A percentile compares a stretch with the other conserved stretches of the same genome.
phyloP scores from a whole-genome alignment of 2,113 vertebrate genomes.

The Stomatorhinus ivindoensis region DNA sequence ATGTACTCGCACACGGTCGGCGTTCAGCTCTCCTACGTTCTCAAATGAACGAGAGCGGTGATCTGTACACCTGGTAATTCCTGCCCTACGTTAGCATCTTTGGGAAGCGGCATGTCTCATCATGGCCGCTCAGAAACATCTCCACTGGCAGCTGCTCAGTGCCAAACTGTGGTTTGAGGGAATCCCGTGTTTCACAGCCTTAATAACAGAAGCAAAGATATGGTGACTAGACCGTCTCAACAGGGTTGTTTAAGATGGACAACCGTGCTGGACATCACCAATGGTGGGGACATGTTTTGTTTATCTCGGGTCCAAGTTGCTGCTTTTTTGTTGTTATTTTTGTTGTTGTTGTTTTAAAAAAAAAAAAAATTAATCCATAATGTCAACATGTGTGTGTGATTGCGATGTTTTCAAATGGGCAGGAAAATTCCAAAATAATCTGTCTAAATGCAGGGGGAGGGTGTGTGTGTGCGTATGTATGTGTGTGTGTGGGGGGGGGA shows the following conservation, averaged over 20 bases:
- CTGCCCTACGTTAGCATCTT: not conserved
- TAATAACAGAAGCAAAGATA: not conserved
- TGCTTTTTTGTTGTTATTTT: not conserved
- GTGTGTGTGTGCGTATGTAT: not conserved
- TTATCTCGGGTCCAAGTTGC: not conserved
- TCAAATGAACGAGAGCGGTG: not conserved
- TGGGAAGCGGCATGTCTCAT: not conserved
- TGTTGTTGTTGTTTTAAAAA: not conserved
- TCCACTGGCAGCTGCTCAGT: not conserved
- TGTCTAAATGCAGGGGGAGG: not conserved
- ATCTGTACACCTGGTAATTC: not conserved
- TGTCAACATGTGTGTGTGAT: not conserved
- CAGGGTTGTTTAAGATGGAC: not conserved
- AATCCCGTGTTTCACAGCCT: not conserved
- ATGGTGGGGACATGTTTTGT: conserved; percentile 34
- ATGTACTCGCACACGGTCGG: not conserved
- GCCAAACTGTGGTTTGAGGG: not conserved
- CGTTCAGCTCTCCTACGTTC: not conserved
- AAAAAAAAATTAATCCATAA: not conserved
- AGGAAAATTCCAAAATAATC: not conserved
- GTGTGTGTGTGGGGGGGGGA: not conserved
- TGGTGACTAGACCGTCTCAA: not conserved
- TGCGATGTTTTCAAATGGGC: not conserved
- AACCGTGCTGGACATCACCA: not conserved
- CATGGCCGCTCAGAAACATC: not conserved